Percentiles rank a stretch among this genome's conserved stretches.
Conservation (phyloP, 2,888 invertebrate species). For the Dicyrtomina minuta region DNA sequence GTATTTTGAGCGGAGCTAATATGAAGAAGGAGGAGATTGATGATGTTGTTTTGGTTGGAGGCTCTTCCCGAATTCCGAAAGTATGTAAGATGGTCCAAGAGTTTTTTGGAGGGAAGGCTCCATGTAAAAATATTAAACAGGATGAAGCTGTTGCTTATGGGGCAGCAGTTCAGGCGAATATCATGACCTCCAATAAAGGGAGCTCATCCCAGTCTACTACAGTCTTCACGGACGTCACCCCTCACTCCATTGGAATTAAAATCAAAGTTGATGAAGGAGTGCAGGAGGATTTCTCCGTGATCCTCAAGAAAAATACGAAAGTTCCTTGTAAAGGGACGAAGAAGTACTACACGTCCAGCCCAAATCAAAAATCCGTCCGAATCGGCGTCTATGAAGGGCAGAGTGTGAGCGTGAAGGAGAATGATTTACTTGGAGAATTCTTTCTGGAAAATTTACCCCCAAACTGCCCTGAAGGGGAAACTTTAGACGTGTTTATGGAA, state of each 20-base stretch:
- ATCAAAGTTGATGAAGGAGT: not conserved
- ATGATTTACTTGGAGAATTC: slow-evolving; percentile 11
- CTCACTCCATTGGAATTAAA: slow-evolving; percentile 26
- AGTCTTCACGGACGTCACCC: slow-evolving; percentile 25
- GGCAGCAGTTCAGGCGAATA: slow-evolving; percentile 34
- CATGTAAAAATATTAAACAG: not conserved
- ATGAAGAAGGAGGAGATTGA: slow-evolving; percentile 31
- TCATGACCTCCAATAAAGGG: too few relatives aligned
- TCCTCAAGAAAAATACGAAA: slow-evolving; percentile 24
- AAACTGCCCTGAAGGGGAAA: not conserved
- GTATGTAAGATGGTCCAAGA: slow-evolving; percentile 18
- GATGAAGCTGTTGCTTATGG: slow-evolving; percentile 30
- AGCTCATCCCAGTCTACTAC: too few relatives aligned
- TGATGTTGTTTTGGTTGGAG: slow-evolving; percentile 43
- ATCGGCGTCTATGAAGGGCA: slow-evolving; percentile 16
- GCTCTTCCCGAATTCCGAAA: slow-evolving; percentile 30
- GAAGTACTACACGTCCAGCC: not conserved
- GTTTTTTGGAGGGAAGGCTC: slow-evolving; percentile 23
- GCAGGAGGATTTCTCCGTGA: slow-evolving; percentile 2
- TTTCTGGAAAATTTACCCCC: not conserved
- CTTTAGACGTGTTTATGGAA: not conserved
- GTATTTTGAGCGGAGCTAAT: not conserved
- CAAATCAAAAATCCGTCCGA: not conserved
- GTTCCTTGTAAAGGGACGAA: slow-evolving; percentile 6
- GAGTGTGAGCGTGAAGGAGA: not conserved